These are phyloP conservation scores for Alviniconcha strummeri DNA, from an alignment of 2,888 invertebrate species.

Conservation along the genomic window DNA sequence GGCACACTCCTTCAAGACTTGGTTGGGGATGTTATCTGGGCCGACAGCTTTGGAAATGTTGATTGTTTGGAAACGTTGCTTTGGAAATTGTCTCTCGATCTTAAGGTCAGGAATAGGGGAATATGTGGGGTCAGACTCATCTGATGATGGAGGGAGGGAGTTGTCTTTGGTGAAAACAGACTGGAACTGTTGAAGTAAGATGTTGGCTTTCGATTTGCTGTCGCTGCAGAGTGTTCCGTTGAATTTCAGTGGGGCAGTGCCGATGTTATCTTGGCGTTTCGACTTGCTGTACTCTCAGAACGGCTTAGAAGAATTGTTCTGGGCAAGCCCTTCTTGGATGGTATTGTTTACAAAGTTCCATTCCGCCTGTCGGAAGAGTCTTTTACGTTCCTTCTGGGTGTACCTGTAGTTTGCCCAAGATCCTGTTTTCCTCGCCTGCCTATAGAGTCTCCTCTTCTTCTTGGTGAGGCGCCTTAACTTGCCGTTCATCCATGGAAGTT, in stretches of 20 bases:
- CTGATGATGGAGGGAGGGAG: neutral
- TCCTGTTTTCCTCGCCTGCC: neutral
- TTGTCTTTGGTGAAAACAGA: neutral
- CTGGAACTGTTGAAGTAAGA: conserved; percentile 30
- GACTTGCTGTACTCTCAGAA: conserved; percentile 45
- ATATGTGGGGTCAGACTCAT: neutral
- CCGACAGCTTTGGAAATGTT: conserved; percentile 2
- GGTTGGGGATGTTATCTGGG: too few relatives aligned
- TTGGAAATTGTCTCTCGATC: neutral
- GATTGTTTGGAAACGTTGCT: neutral
- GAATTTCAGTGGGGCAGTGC: conserved; percentile 38
- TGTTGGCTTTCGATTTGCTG: conserved; percentile 39
- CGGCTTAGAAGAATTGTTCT: conserved; percentile 43
- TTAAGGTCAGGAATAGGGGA: neutral
- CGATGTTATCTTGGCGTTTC: conserved; percentile 37
- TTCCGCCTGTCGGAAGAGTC: neutral
- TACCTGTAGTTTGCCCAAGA: neutral
- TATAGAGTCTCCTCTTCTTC: neutral
- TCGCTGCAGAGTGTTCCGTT: conserved; percentile 37
- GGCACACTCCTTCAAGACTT: neutral
- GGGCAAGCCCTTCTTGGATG: conserved; percentile 7
- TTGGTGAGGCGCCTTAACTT: too few relatives aligned
- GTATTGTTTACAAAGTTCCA: neutral
- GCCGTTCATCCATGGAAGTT: too few relatives aligned
- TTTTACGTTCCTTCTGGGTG: neutral